Evolutionary conservation across 2,888 invertebrate genomes (phyloP).

Genomic region (Cataglyphis livida): DNA sequence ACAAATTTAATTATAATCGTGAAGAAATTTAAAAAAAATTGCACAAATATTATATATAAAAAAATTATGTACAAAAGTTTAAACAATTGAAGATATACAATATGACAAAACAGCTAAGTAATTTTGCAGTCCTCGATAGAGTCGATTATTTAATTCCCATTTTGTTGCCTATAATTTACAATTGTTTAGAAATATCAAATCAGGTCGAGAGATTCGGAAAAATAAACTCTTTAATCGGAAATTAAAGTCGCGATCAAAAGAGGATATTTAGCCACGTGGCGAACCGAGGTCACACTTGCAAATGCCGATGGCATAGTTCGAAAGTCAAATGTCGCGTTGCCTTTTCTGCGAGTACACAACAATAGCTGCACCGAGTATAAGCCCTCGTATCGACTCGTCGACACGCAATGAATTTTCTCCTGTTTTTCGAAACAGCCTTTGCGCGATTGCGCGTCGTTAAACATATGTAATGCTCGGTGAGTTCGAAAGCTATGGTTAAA

Average conservation of each 20-base stretch:
- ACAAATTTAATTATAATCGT: neutral
- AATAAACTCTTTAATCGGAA: neutral
- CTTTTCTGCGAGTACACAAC: conserved; percentile 3
- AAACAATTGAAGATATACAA: neutral
- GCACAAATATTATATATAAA: neutral
- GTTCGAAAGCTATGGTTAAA: conserved; percentile 16
- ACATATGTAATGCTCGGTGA: neutral
- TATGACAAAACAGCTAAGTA: neutral
- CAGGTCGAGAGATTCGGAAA: neutral
- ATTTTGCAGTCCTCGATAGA: neutral
- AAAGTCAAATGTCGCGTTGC: conserved; percentile 45
- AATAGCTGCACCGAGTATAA: conserved; percentile 13
- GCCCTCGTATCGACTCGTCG: conserved; percentile 5
- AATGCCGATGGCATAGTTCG: conserved; percentile 51
- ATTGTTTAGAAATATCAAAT: neutral
- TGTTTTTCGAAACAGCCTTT: neutral
- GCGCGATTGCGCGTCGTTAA: conserved; percentile 1
- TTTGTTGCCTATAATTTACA: neutral
- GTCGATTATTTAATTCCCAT: neutral
- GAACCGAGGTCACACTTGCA: conserved; percentile 23
- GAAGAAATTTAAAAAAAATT: neutral
- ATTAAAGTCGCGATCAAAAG: neutral
- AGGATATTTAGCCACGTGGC: neutral
- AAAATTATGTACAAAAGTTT: neutral
- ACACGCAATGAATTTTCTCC: conserved; percentile 22